Evolutionary conservation across 2,113 vertebrate genomes (phyloP).

Genomic region (Cervus canadensis): DNA sequence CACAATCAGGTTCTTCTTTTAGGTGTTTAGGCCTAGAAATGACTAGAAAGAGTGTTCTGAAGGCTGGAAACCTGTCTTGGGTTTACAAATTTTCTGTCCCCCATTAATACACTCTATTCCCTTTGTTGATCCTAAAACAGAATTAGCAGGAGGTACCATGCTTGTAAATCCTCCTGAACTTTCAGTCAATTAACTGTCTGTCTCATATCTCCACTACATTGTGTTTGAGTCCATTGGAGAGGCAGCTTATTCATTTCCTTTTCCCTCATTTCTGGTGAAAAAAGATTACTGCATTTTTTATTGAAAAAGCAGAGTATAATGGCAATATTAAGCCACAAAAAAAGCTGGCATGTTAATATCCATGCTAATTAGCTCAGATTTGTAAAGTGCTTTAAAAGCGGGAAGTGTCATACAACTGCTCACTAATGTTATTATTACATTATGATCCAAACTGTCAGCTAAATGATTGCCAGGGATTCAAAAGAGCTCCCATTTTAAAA

Average conservation of each 20-base stretch:
- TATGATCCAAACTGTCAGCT: constrained; percentile 51
- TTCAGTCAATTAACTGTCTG: not conserved
- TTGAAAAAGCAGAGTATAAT: constrained; percentile 45
- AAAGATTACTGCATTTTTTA: constrained; percentile 39
- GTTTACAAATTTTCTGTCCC: not conserved
- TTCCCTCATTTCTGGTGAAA: constrained; percentile 28
- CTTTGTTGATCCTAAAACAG: not conserved
- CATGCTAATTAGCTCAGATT: constrained; percentile 60
- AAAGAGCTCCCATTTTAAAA: constrained; percentile 33
- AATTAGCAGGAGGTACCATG: not conserved
- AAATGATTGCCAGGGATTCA: constrained; percentile 46
- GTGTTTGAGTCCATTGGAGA: not conserved
- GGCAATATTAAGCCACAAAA: constrained; percentile 45
- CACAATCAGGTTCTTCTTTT: not conserved
- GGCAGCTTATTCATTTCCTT: not conserved
- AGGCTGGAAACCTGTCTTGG: not conserved
- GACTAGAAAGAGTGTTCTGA: constrained; percentile 3
- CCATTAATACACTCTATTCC: not conserved
- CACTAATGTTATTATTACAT: constrained; percentile 46
- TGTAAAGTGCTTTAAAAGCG: constrained; percentile 61
- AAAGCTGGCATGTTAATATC: constrained; percentile 40
- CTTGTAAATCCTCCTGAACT: not conserved
- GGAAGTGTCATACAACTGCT: constrained; percentile 42
- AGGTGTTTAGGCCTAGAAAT: constrained; percentile 9
- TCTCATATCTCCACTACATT: constrained; percentile 14